These are phyloP conservation scores for Caenorhabditis sulstoni DNA, from an alignment of 2,888 invertebrate species.

Conservation along the genomic window DNA sequence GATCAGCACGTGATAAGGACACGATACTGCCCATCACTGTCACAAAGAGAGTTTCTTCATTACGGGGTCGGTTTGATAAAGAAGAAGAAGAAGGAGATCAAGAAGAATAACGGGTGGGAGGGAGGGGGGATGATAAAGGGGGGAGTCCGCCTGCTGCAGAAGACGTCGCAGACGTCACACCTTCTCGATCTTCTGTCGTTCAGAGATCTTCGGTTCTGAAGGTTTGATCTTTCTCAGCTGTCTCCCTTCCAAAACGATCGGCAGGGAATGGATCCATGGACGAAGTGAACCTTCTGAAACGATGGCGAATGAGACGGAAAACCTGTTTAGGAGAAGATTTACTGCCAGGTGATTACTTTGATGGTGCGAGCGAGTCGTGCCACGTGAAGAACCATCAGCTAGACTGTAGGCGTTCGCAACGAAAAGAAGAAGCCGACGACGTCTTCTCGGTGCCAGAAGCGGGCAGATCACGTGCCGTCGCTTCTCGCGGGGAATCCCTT, in stretches of 20 bases:
- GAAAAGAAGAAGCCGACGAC: no score
- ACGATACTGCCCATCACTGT: no score
- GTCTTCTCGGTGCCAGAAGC: no score
- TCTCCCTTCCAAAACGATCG: no score
- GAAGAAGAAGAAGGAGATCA: no score
- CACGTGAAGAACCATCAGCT: no score
- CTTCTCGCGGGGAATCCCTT: slow-evolving; percentile 27
- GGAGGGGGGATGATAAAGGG: not conserved
- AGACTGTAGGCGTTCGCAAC: no score
- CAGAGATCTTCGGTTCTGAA: slow-evolving; percentile 46
- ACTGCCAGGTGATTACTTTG: not conserved
- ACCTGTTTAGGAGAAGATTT: not conserved
- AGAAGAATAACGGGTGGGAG: not conserved
- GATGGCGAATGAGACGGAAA: not conserved
- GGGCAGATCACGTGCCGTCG: slow-evolving; percentile 8
- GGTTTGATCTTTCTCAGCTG: slow-evolving; percentile 47
- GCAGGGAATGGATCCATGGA: not conserved
- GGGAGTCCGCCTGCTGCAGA: slow-evolving; percentile 5
- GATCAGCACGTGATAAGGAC: no score
- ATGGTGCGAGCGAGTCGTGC: not conserved
- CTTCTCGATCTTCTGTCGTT: slow-evolving; percentile 25
- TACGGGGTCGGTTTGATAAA: slow-evolving; percentile 1
- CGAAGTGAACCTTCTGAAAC: not conserved
- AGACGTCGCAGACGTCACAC: slow-evolving; percentile 6
- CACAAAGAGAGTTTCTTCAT: not conserved